These are phyloP conservation scores for Bradypus variegatus DNA, from an alignment of 2,797 vertebrate species.

Conservation along the genomic window DNA sequence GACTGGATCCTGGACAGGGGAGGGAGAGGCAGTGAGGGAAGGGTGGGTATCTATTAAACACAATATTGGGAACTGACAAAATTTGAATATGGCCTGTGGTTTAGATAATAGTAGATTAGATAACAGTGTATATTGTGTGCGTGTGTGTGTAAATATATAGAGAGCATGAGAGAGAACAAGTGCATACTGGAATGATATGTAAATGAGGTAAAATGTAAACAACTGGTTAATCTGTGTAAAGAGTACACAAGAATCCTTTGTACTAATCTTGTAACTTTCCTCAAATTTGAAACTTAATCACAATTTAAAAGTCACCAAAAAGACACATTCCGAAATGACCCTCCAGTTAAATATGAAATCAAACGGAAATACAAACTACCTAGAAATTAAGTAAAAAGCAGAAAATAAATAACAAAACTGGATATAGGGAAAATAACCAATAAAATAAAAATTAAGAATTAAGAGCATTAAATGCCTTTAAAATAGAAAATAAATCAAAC, in stretches of 20 bases:
- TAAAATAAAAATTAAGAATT: constrained; percentile 18
- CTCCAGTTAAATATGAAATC: background rate
- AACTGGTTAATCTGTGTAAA: background rate
- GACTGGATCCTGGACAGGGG: background rate
- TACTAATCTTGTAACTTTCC: background rate
- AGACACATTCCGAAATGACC: background rate
- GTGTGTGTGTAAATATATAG: background rate
- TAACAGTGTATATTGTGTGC: background rate
- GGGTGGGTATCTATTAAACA: background rate
- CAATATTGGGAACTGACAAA: background rate
- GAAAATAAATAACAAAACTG: background rate
- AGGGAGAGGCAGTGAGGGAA: background rate
- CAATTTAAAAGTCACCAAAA: background rate
- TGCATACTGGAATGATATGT: background rate
- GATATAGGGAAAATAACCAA: background rate
- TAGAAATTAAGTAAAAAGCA: background rate
- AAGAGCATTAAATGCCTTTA: background rate
- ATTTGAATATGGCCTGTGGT: background rate
- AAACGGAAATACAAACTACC: constrained; percentile 1
- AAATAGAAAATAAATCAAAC: background rate
- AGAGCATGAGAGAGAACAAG: background rate
- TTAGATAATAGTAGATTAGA: background rate
- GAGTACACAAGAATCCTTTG: background rate
- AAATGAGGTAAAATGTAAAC: background rate
- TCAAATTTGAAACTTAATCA: background rate